Evolutionary conservation across 2,888 invertebrate genomes (phyloP).

Genomic region (Drosophila nr. fundita): DNA sequence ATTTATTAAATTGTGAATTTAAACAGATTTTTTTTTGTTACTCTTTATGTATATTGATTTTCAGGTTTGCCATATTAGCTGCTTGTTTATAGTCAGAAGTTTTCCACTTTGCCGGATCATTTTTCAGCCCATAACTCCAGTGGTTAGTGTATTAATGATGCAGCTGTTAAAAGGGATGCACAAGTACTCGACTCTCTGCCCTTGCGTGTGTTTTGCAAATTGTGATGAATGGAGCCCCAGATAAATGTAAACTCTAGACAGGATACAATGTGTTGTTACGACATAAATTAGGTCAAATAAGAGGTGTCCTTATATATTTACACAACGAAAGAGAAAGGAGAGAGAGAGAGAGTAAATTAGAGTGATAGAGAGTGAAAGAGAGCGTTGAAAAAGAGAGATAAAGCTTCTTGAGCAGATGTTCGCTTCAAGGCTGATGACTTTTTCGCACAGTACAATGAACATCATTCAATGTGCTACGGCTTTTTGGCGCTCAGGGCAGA

Average conservation of each 20-base stretch:
- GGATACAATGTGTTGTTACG: conserved; percentile 40
- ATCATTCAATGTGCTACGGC: conserved; percentile 44
- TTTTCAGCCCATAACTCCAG: conserved; percentile 4
- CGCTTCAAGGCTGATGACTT: conserved; percentile 48
- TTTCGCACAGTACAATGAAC: conserved; percentile 54
- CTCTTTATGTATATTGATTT: conserved; percentile 36
- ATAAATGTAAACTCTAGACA: conserved; percentile 24
- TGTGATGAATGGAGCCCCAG: conserved; percentile 31
- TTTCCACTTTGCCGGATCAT: conserved; percentile 16
- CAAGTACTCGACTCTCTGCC: not conserved
- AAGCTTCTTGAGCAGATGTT: conserved; percentile 39
- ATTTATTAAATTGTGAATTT: not conserved
- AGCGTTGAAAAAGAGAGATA: not conserved
- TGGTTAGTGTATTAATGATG: conserved; percentile 32
- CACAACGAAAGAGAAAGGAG: not conserved
- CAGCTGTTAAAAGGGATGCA: conserved; percentile 8
- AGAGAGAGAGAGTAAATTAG: no score
- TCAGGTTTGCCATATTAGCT: not conserved
- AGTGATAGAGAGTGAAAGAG: not conserved
- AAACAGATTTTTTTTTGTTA: not conserved
- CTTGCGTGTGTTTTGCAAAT: conserved; percentile 9
- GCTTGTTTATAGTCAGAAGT: conserved; percentile 11
- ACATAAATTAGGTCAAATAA: conserved; percentile 52
- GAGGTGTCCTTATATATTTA: conserved; percentile 34
- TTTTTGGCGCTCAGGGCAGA: conserved; percentile 21